A percentile compares a stretch with the other conserved stretches of the same genome.
Evolutionary conservation across 2,113 vertebrate genomes (phyloP).

Genomic region (Leptobrachium leishanense): DNA sequence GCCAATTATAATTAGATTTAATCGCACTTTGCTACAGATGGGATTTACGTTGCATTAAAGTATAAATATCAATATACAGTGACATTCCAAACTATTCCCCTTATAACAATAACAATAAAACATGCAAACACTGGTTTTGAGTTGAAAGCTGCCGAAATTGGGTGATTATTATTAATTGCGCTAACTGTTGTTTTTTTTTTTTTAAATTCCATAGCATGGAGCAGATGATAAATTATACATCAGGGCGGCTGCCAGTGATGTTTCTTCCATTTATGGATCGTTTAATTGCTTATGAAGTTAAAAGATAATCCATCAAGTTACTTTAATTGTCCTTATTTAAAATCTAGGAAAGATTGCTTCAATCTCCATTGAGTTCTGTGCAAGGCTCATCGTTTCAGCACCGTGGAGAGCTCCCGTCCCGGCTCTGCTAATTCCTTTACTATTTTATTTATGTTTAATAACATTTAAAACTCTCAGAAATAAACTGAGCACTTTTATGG

Average conservation of each 20-base stretch:
- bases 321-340: too few species aligned
- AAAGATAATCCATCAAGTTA: too few species aligned
- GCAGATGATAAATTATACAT: neutral
- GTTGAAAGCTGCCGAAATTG: neutral
- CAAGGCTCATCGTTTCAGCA: too few species aligned
- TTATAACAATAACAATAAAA: constrained; percentile 13
- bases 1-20: constrained; percentile 33
- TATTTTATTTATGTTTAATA: too few species aligned
- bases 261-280: too few species aligned
- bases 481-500: too few species aligned
- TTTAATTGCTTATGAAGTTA: too few species aligned
- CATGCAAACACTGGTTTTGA: neutral
- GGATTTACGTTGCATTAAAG: constrained; percentile 15
- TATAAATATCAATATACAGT: neutral
- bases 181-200: neutral
- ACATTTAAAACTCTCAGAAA: too few species aligned
- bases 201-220: neutral
- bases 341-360: too few species aligned
- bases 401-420: too few species aligned
- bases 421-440: too few species aligned
- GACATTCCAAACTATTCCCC: constrained; percentile 26
- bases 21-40: constrained; percentile 10
- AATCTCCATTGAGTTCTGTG: too few species aligned
- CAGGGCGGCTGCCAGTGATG: neutral
- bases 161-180: constrained; percentile 16